Percentiles rank a stretch among this genome's conserved stretches.
Evolutionary conservation across 2,797 vertebrate genomes (phyloP).

Genomic region (Diplodus sargus): DNA sequence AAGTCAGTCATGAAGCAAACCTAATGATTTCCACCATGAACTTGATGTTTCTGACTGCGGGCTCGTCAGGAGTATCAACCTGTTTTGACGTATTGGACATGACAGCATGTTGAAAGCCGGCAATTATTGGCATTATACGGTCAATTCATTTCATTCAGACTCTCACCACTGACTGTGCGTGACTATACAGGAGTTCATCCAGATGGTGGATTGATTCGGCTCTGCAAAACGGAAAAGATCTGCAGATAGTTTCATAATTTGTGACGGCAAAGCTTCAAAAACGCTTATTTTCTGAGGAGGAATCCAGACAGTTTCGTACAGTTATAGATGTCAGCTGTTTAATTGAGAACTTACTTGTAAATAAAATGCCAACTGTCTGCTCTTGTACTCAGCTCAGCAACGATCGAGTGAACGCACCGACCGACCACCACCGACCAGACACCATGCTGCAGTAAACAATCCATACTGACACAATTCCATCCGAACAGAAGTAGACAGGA

Average conservation of each 20-base stretch:
- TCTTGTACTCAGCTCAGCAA: neutral
- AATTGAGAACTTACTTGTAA: neutral
- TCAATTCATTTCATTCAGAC: slow-evolving; percentile 63
- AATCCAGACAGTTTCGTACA: neutral
- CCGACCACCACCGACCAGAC: neutral
- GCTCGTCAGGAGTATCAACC: slow-evolving; percentile 15
- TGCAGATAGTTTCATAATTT: neutral
- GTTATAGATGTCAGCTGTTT: neutral
- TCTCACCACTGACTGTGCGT: slow-evolving; percentile 38
- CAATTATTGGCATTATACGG: slow-evolving; percentile 75
- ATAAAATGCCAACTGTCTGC: neutral
- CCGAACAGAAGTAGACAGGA: slow-evolving; percentile 26
- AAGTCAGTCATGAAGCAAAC: neutral
- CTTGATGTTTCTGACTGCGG: slow-evolving; percentile 34
- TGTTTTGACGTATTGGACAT: slow-evolving; percentile 76
- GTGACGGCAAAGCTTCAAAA: neutral
- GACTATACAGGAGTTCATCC: slow-evolving; percentile 43
- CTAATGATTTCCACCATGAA: slow-evolving; percentile 18
- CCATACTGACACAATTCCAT: neutral
- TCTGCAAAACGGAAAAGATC: slow-evolving; percentile 29
- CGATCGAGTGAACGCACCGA: neutral
- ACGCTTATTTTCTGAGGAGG: neutral
- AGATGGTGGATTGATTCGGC: slow-evolving; percentile 43
- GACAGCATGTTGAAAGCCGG: slow-evolving; percentile 74
- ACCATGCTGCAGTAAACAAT: slow-evolving; percentile 1